These are phyloP conservation scores for Butastur rufipennis DNA, from an alignment of 2,113 vertebrate species.

Conservation along the genomic window DNA sequence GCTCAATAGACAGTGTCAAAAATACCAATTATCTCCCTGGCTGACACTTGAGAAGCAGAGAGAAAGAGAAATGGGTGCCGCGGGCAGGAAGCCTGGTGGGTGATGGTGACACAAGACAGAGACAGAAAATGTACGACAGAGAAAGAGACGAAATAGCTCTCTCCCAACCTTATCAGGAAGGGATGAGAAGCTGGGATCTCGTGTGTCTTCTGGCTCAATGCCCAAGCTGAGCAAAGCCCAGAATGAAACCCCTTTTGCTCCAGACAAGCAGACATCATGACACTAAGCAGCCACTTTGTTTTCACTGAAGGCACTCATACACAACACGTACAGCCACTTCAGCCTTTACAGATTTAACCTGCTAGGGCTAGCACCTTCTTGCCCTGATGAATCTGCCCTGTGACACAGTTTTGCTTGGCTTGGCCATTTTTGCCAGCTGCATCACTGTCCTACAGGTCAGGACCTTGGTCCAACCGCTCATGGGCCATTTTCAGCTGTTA, in stretches of 20 bases:
- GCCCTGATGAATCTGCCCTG: not conserved
- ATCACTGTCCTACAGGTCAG: not conserved
- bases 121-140: not conserved
- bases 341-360: not conserved
- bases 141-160: not conserved
- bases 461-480: fast-evolving
- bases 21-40: constrained; percentile 40
- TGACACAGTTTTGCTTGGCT: not conserved
- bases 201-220: not conserved
- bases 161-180: not conserved
- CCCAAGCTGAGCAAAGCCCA: not conserved
- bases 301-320: not conserved
- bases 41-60: not conserved
- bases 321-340: not conserved
- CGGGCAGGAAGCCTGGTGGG: not conserved
- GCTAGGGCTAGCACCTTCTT: not conserved
- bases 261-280: not conserved
- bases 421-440: not conserved
- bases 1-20: constrained; percentile 35
- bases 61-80: not conserved
- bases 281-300: not conserved
- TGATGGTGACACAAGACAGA: not conserved
- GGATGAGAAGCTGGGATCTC: not conserved
- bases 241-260: not conserved
- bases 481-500: fast-evolving